Base-by-base conservation (phyloP, 2,888 invertebrate genomes). In the Idaea aversata region DNA sequence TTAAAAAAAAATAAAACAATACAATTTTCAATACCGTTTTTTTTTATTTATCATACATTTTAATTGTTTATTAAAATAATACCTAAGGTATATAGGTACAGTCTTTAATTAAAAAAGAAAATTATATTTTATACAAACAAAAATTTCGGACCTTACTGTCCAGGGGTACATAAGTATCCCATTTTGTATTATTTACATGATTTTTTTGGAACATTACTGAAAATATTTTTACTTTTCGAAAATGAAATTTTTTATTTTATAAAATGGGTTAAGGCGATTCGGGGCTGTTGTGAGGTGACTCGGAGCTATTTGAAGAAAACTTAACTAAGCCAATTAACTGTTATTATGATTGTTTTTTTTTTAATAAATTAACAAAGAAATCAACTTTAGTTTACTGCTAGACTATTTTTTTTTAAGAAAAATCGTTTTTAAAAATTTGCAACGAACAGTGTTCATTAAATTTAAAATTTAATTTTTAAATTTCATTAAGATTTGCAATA, bases 31-130 rank as follows among this genome's bases (percentile, higher is more conserved):
- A 84, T 91, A 88, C 84, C 84, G 79, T 88, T 90, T 90, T 25
- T 90, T 25, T 90, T 76, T 75, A 88, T 91, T 91, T 88, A 88
- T 90, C 87, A 89, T 92, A 90, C 90, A 91, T 91, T 91, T 85
- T 91, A 90, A 90, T 88, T 88, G 90, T 85, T 76, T 85, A 86
- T 88, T 85, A 88, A 89, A 88, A 74, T 74, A 72, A 74, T 74
- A 74, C 72, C 74, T 84, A 86, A 88, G 87, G 86, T 85, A 83
- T 70, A 78, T 85, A 83, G 87, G 86, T 91, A 93, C 92, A 92
- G 92, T 92, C 91, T 92, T 91, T 89, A 88, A 88, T 87, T 88
- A 89, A 85, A 86, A 90, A 89, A 82, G 84, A 88, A 88, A 85
- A 74, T 76, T 66, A 72, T 74, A 72, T 72, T 71, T 70, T 74